A percentile compares a stretch with the other conserved stretches of the same genome.
These are phyloP conservation scores for Phengaris arion DNA, from an alignment of 2,888 invertebrate species.

Conservation along the genomic window DNA sequence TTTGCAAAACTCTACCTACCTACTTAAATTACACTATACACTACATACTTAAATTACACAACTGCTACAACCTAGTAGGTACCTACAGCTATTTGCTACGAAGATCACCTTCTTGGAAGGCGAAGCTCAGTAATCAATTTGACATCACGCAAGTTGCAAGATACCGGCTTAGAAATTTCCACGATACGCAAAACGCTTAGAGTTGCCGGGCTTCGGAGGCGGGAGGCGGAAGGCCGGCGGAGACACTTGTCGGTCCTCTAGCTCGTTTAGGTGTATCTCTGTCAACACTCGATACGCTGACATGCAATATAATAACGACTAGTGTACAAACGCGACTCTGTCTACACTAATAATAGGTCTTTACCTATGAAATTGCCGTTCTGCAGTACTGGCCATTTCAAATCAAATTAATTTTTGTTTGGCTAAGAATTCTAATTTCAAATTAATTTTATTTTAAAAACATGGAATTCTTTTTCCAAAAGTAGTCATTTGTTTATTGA, in stretches of 20 bases:
- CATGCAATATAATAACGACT: too few species aligned
- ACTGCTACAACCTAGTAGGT: background rate
- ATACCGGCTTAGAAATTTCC: conserved; percentile 14
- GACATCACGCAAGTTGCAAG: conserved; percentile 12
- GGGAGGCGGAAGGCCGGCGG: background rate
- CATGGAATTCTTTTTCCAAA: too few species aligned
- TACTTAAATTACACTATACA: too few species aligned
- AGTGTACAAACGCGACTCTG: too few species aligned
- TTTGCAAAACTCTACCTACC: too few species aligned
- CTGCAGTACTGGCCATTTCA: too few species aligned
- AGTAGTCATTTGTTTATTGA: too few species aligned
- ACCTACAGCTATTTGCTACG: background rate
- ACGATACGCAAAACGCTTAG: conserved; percentile 23
- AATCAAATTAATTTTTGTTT: too few species aligned
- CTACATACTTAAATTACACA: background rate
- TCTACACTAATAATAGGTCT: too few species aligned
- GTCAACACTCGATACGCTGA: background rate
- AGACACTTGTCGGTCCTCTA: conserved; percentile 28
- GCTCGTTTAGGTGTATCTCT: background rate
- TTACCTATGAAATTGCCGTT: too few species aligned
- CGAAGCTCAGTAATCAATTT: conserved; percentile 2
- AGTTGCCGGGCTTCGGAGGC: conserved; percentile 28
- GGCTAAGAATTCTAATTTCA: too few species aligned
- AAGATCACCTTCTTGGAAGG: background rate
- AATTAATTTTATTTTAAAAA: too few species aligned